Base-by-base conservation (phyloP, 2,113 vertebrate species). In the Labeo rohita region DNA sequence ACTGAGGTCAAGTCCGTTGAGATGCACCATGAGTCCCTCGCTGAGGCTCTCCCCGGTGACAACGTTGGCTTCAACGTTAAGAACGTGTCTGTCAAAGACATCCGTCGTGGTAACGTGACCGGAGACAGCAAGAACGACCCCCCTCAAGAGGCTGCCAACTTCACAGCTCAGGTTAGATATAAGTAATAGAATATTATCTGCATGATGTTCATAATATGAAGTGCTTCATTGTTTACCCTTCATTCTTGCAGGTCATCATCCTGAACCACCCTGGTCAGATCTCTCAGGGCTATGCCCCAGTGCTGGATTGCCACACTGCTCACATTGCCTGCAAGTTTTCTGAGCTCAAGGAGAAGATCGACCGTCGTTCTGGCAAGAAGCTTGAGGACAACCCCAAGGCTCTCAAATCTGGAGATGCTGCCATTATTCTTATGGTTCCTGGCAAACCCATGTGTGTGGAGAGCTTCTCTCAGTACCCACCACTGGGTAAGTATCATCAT, bases 91-190 rank as follows among this genome's bases (percentile, higher is more conserved):
- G 94, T 95, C 28, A 95, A 95, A 92, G 95, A 96, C 49, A 94
- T 95, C 89, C 95, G 94, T 34, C 95, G 95, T 93, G 95, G 95
- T 36, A 94, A 94, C 6, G 95, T 95, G 2, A 94, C 95, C 84
- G 95, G 95, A 1, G 95, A 96, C 94, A 96, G 94, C 94, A 95
- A 96, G 92, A 95, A 94, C 61, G 94, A 96, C 90, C 95, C 95
- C 52, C 95, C 95, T 59, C 2, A 2, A 92, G 90, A 92, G 6
- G 93, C 94, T 0, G 95, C 90, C 0, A 94, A 88, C 90, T 96
- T 96, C 90, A 94, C 92, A 3, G 92, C 95, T 70, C 95, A 96
- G 93, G 95, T 95, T 79, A 84, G 89, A 75, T 4, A 65, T 52
- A 2, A 15, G n/a, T 56, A 13, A 23, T 13, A 80, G 11, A 47